Evolutionary conservation across 2,113 vertebrate genomes (phyloP).

Genomic region (Pao palembangensis): DNA sequence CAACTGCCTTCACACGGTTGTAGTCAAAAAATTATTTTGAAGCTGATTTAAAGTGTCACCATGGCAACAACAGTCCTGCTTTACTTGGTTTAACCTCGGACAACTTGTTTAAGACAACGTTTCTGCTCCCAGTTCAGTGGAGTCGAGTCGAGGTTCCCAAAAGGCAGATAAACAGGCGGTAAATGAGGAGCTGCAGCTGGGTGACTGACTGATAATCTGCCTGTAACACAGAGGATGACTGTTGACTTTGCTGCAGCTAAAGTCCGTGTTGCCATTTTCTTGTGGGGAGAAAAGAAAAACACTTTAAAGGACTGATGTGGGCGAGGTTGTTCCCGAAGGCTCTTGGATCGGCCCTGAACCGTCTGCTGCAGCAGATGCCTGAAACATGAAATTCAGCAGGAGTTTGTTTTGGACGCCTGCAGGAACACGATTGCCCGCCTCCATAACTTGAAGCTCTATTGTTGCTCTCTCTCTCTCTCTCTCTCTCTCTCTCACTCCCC

Average conservation of each 20-base stretch:
- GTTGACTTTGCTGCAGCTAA: too few relatives aligned
- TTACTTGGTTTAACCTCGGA: too few relatives aligned
- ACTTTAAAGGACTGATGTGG: neutral
- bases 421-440: slow-evolving; percentile 83
- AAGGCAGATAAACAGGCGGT: neutral
- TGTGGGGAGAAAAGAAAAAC: slow-evolving; percentile 4
- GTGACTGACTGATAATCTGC: neutral
- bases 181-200: too few relatives aligned
- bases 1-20: too few relatives aligned
- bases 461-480: slow-evolving; percentile 63
- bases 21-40: too few relatives aligned
- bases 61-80: too few relatives aligned
- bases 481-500: too few relatives aligned
- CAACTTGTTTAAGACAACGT: too few relatives aligned
- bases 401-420: slow-evolving; percentile 83
- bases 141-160: neutral
- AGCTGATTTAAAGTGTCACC: too few relatives aligned
- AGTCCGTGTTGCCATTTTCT: neutral
- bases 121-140: slow-evolving; percentile 11
- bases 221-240: too few relatives aligned
- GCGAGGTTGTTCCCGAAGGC: neutral
- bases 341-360: slow-evolving; percentile 4
- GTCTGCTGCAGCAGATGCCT: neutral
- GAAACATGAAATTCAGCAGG: slow-evolving; percentile 71
- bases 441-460: slow-evolving; percentile 86